Base-by-base conservation (phyloP, 2,888 invertebrate genomes). In the Hirtodrosophila alboralis region DNA sequence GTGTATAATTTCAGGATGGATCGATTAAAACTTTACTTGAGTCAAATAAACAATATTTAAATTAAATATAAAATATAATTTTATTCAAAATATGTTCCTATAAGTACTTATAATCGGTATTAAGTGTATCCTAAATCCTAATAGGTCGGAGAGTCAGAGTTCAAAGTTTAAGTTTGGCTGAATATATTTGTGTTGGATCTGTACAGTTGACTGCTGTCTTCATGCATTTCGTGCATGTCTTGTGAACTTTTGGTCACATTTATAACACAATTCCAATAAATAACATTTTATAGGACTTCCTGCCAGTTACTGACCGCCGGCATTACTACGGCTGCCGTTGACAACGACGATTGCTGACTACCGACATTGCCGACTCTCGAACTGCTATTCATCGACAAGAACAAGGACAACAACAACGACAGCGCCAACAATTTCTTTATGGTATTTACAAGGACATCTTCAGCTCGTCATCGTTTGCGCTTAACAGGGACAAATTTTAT, bases 191-290 rank as follows among this genome's bases (percentile, higher is more conserved):
- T 40, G 51, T 26, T 54, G 30, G 40, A 9, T 7, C 30, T 31
- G 40, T 28, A 43, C 28, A 18, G 28, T 9, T 33, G 13, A 2
- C 10, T 41, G 40, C 21, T 49, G 28, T 23, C 40, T 54, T 53
- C 45, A n/a, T 51, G 56, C 64, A 71, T 56, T 59, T 75, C 68
- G 71, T 68, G 74, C 64, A 77, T 59, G 75, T 74, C 77, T 57
- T 74, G 68, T 77, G 71, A 78, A 75, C 75, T 75, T 75, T 77
- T 57, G 78, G 71, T 68, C 64, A 75, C 74, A 75, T 77, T 75
- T 68, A 75, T 77, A 77, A 74, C 71, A 77, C 75, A 77, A 77
- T 75, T 75, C 78, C 77, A 77, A 75, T 75, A 77, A 75, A 75
- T 75, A 75, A 75, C 78, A 71, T 75, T 71, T 77, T 51, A 53